phyloP scores from a whole-genome alignment of 2,888 invertebrate genomes.

The Brachypterus glaber region DNA sequence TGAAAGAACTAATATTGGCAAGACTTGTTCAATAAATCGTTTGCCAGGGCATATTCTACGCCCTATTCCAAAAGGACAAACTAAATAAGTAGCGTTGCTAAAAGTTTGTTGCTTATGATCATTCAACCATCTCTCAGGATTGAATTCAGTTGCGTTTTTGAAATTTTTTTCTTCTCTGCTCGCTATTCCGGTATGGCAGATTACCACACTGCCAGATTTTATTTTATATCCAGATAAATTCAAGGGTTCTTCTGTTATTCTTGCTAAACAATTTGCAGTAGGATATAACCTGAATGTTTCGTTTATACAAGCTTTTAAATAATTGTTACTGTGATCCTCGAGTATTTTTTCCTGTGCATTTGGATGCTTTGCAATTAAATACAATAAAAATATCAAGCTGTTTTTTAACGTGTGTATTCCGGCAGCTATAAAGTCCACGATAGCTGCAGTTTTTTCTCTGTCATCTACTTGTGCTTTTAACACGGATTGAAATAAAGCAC shows the following conservation, averaged over 20 bases:
- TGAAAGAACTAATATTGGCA: constrained; percentile 65
- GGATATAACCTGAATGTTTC: constrained; percentile 69
- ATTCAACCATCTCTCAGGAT: constrained; percentile 70
- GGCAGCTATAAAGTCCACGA: constrained; percentile 79
- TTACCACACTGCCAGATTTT: constrained; percentile 65
- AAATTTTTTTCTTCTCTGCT: constrained; percentile 69
- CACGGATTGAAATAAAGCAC: constrained; percentile 63
- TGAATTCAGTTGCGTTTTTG: constrained; percentile 55
- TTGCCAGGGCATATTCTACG: constrained; percentile 78
- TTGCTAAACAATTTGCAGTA: constrained; percentile 69
- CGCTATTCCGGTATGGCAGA: constrained; percentile 77
- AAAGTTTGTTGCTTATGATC: constrained; percentile 35
- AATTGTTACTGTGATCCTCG: constrained; percentile 43
- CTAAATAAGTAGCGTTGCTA: constrained; percentile 51
- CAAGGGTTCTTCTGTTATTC: constrained; percentile 64
- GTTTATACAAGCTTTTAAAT: constrained; percentile 66
- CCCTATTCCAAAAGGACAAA: constrained; percentile 73
- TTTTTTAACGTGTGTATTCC: constrained; percentile 83
- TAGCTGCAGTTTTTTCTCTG: constrained; percentile 73
- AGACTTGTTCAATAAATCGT: constrained; percentile 69
- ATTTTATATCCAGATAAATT: constrained; percentile 60
- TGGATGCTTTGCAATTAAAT: constrained; percentile 60
- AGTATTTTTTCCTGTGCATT: constrained; percentile 59
- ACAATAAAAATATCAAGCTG: constrained; percentile 67
- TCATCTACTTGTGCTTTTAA: constrained; percentile 63